These are phyloP conservation scores for Scophthalmus maximus DNA, from an alignment of 2,113 vertebrate species.

Conservation along the genomic window DNA sequence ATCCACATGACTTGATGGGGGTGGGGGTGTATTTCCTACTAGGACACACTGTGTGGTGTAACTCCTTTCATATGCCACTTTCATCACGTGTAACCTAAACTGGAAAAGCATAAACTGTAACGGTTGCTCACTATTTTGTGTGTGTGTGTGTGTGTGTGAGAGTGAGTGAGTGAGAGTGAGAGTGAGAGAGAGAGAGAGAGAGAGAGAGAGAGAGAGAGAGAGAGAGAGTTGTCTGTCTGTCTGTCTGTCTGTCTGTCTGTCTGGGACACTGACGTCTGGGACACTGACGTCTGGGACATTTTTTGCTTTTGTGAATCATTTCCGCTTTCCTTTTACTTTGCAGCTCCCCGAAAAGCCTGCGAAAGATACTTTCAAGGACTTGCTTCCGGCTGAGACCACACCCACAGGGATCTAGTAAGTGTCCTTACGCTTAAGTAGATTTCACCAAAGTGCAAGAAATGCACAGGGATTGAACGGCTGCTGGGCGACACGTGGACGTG, in stretches of 20 bases:
- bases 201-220: too few species aligned
- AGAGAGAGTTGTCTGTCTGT: too few species aligned
- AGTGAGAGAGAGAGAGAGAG: too few species aligned
- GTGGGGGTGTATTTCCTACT: background rate
- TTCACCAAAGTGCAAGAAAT: too few species aligned
- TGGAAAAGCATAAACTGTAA: too few species aligned
- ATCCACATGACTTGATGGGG: background rate
- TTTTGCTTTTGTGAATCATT: background rate
- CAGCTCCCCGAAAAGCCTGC: constrained; percentile 38
- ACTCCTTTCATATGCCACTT: background rate
- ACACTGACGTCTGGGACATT: constrained; percentile 3
- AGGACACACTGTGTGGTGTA: constrained; percentile 1
- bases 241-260: too few species aligned
- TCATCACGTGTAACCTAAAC: background rate
- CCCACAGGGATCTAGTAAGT: constrained; percentile 78
- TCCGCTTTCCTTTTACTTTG: background rate
- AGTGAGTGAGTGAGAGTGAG: too few species aligned
- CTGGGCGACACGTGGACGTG: too few species aligned
- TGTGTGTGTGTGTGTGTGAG: too few species aligned
- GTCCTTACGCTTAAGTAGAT: background rate
- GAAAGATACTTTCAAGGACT: constrained; percentile 59
- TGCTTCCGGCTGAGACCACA: constrained; percentile 51
- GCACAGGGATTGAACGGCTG: too few species aligned
- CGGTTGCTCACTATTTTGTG: too few species aligned
- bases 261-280: too few species aligned